Conservation (phyloP, 2,113 vertebrate species). For the Plecotus auritus region DNA sequence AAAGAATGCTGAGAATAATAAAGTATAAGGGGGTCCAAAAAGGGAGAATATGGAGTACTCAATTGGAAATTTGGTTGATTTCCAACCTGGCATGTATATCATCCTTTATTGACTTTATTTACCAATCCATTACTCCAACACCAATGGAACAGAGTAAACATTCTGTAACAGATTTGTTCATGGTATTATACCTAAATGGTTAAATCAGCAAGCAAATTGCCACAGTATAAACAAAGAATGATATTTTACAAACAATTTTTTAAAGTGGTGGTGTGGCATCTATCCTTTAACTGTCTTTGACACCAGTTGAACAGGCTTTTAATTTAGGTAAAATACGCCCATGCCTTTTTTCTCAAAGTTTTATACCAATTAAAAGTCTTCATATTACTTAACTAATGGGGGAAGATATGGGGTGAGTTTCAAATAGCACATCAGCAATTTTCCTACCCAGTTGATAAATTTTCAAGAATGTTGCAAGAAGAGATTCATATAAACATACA, state of each 20-base stretch:
- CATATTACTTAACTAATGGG: background rate
- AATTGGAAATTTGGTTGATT: constrained; percentile 12
- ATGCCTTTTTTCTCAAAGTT: background rate
- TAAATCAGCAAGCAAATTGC: constrained; percentile 30
- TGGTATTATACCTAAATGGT: background rate
- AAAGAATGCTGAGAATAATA: background rate
- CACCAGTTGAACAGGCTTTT: background rate
- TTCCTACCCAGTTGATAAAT: background rate
- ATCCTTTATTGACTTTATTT: background rate
- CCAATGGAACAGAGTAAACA: background rate
- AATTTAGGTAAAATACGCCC: background rate
- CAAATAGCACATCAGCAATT: background rate
- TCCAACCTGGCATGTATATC: background rate
- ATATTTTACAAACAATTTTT: background rate
- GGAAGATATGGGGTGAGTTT: background rate
- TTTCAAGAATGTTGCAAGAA: constrained; percentile 1
- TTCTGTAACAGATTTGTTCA: background rate
- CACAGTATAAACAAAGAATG: constrained; percentile 6
- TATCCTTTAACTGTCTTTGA: background rate
- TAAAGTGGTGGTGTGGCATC: background rate
- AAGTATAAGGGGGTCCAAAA: background rate
- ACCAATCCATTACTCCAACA: background rate
- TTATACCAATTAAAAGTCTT: constrained; percentile 22
- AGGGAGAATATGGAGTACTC: background rate
- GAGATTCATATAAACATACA: background rate